Base-by-base conservation (phyloP, 2,888 invertebrate species). In the Palloptera scutellata region DNA sequence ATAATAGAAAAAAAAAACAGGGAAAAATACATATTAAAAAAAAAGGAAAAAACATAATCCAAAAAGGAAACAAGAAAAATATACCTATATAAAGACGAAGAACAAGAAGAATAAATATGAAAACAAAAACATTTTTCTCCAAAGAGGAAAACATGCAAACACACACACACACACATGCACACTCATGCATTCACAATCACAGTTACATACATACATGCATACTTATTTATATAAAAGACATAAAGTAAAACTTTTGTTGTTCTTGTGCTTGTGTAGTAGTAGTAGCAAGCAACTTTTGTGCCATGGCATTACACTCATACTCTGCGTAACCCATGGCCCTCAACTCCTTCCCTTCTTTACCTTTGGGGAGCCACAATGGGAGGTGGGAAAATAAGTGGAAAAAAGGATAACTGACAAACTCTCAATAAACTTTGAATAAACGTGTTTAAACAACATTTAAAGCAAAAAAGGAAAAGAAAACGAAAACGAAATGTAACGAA, bases 351-450 rank as follows among this genome's bases (percentile, higher is more conserved):
- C 30, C 30, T 4, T n/a, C n/a, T 42, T 53, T 12, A 55, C 30
- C 30, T 30, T 59, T 54, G 8, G 48, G 2, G 15, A 55, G 51
- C 51, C 1, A 13, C 30, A 53, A 53, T 19, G 53, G 53, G 15
- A 17, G 6, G 19, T 53, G 19, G 53, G 11, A 53, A 53, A 17
- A 19, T 11, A n/a, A 53, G 19, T 19, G 62, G 53, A 15, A 45
- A n/a, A n/a, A 55, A 17, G 57, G 40, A 57, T 30, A 60, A 42
- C 61, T 68, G 68, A 55, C 68, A 66, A 62, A 64, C 68, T 68
- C 68, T 66, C 68, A 61, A 68, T 66, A 68, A 70, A 70, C 66
- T 68, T 66, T 68, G 66, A 68, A 66, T 70, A 70, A 70, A 70
- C 57, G 66, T 68, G 67, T 66, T 68, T 67, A 60, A 71, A 62